phyloP scores from a whole-genome alignment of 2,797 vertebrate genomes.

The Sphaeramia orbicularis region DNA sequence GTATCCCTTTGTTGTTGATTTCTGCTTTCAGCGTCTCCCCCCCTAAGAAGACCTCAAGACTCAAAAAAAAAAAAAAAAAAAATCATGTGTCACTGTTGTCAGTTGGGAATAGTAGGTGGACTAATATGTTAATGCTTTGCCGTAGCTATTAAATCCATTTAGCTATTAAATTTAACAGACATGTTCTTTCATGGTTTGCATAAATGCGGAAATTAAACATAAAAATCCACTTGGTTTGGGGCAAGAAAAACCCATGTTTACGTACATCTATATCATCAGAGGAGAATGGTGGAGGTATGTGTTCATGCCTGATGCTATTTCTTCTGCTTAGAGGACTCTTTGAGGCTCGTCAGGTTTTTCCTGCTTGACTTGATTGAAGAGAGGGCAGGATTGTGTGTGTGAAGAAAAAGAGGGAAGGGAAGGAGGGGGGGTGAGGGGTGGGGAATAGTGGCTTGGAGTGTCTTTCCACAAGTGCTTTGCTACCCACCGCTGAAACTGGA shows the following conservation, averaged over 20 bases:
- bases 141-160: conserved; percentile 47
- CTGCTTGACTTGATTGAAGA: conserved; percentile 77
- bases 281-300: conserved; percentile 58
- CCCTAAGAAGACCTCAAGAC: conserved; percentile 40
- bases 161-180: conserved; percentile 48
- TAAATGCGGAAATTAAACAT: conserved; percentile 42
- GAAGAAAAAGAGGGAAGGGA: conserved; percentile 5
- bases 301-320: conserved; percentile 74
- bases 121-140: conserved; percentile 46
- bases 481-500: conserved; percentile 83
- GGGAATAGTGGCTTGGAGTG: conserved; percentile 56
- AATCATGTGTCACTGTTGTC: conserved; percentile 16
- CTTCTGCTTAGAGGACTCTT: conserved; percentile 74
- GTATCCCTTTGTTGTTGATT: conserved; percentile 68
- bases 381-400: conserved; percentile 65
- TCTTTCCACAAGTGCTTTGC: conserved; percentile 81
- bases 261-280: conserved; percentile 46
- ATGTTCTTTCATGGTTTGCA: conserved; percentile 39
- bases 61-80: conserved; percentile 20
- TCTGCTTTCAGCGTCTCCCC: conserved; percentile 63
- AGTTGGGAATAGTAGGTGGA: conserved; percentile 47
- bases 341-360: conserved; percentile 83
- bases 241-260: conserved; percentile 25
- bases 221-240: conserved; percentile 37
- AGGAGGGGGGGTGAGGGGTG: background rate